Base-by-base conservation (phyloP, 2,797 vertebrate genomes). In the Cyprinella venusta region DNA sequence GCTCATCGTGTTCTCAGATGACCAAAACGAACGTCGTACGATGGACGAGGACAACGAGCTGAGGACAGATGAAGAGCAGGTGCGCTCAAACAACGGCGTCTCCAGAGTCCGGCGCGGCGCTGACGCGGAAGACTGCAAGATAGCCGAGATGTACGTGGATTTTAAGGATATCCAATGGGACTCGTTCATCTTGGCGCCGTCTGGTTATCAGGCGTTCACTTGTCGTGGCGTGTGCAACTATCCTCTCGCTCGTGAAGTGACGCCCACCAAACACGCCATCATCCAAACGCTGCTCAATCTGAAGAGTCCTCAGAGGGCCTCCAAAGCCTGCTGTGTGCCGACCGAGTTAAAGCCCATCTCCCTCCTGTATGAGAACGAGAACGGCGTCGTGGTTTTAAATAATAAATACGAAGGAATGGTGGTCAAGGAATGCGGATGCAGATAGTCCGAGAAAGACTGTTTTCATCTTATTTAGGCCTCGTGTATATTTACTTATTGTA, bases 91-190 rank as follows among this genome's bases (percentile, higher is more conserved):
- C 0, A 95, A 97, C 86, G 94, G 94, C 0, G 95, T 94, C 0
- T 93, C 96, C 36, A 94, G 97, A 67, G 96, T 96, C 90, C 94
- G 97, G 61, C 96, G 97, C 91, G 95, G 96, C 0, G 96, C 95
- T 33, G 97, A 96, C 74, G 95, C 92, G 13, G 95, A 96, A 88
- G 92, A 94, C 59, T 98, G 98, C 93, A 98, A 95, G 90, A 96
- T 94, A 91, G 96, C 94, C 0, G 94, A 96, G 0, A 96, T 99
- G 79, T 96, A 95, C 85, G 97, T 99, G 26, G 96, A 99, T 89
- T 99, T 99, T 93, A 99, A 97, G 91, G 98, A 98, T 86, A 99
- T 99, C 1, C 96, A 96, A 83, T 99, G 98, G 97, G 96, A 98
- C 76, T 91, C 94, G 2, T 99, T 97, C 97, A 95, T 99, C 93